These are phyloP conservation scores for Cygnus atratus DNA, from an alignment of 2,113 vertebrate species.

Conservation along the genomic window DNA sequence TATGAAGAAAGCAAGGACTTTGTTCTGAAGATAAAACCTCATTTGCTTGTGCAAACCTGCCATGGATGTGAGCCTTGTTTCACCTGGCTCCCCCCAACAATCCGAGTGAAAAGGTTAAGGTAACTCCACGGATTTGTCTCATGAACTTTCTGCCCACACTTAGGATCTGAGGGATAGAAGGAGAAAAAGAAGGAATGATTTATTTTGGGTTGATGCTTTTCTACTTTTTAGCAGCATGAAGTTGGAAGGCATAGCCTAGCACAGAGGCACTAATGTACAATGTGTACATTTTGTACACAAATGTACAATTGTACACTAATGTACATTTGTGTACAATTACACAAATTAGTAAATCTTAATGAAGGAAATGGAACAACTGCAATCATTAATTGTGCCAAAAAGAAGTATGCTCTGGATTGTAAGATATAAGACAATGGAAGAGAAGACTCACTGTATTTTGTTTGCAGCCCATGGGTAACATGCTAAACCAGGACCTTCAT, in stretches of 20 bases:
- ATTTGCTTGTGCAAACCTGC: constrained; percentile 75
- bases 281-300: too few relatives aligned
- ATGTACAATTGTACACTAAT: too few relatives aligned
- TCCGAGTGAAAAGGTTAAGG: constrained; percentile 70
- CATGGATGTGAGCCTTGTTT: constrained; percentile 83
- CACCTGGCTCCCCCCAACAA: constrained; percentile 81
- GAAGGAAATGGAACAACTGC: not conserved
- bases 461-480: not conserved
- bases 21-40: not conserved
- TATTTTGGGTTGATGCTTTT: not conserved
- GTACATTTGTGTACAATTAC: too few relatives aligned
- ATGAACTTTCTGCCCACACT: constrained; percentile 73
- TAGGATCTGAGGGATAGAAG: constrained; percentile 62
- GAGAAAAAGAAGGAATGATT: not conserved
- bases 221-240: not conserved
- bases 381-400: not conserved
- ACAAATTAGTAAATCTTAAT: not conserved
- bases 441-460: not conserved
- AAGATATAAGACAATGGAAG: not conserved
- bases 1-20: not conserved
- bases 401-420: not conserved
- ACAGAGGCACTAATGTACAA: not conserved
- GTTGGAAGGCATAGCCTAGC: not conserved
- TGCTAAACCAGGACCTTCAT: not conserved
- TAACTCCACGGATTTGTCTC: constrained; percentile 22